Evolutionary conservation across 2,888 invertebrate genomes (phyloP).

Genomic region (Ophion costatus): DNA sequence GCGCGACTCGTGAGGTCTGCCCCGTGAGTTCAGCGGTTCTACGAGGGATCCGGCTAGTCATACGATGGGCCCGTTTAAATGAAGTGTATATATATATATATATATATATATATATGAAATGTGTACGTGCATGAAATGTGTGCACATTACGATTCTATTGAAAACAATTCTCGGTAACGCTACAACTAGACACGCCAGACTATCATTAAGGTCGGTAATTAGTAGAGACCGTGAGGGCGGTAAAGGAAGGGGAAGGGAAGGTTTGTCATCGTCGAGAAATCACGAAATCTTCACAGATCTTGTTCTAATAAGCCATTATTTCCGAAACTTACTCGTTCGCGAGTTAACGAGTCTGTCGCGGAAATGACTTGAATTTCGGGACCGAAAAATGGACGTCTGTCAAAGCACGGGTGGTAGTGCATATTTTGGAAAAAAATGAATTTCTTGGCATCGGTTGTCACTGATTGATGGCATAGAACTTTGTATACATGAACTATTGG

Average conservation of each 20-base stretch:
- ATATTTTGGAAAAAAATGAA: no score
- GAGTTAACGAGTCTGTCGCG: not conserved
- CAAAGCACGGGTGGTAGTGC: no score
- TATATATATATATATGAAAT: no score
- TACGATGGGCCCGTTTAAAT: slow-evolving; percentile 14
- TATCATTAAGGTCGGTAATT: slow-evolving; percentile 61
- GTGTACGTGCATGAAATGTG: slow-evolving; percentile 9
- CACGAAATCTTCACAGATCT: slow-evolving; percentile 21
- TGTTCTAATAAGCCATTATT: slow-evolving; percentile 23
- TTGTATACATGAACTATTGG: no score
- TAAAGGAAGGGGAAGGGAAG: not conserved
- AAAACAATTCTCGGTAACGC: slow-evolving; percentile 19
- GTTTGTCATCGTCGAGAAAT: slow-evolving; percentile 17
- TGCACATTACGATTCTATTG: slow-evolving; percentile 12
- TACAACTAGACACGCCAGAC: slow-evolving; percentile 49
- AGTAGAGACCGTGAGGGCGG: slow-evolving; percentile 2
- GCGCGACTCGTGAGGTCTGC: slow-evolving; percentile 25
- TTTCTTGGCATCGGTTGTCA: no score
- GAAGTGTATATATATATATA: not conserved
- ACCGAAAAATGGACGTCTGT: not conserved
- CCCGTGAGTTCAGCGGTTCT: slow-evolving; percentile 5
- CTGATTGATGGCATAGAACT: no score
- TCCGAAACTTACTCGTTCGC: slow-evolving; percentile 1
- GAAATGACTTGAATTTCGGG: not conserved
- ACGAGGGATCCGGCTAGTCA: slow-evolving; percentile 6